Evolutionary conservation across 2,797 vertebrate species (phyloP).

Genomic region (Trichosurus vulpecula): DNA sequence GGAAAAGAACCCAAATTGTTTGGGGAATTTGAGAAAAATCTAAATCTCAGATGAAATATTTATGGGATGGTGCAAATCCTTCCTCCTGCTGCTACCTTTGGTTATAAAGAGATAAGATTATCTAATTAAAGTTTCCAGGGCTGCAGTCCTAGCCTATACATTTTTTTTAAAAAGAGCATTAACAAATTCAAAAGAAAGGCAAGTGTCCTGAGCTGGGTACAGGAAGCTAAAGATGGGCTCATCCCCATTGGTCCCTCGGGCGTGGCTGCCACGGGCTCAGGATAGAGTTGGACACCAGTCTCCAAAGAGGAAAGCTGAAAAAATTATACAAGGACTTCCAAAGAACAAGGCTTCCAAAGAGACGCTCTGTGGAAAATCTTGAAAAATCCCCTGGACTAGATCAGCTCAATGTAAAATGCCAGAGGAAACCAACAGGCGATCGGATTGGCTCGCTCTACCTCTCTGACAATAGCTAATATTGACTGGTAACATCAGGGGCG

Average conservation of each 20-base stretch:
- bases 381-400: background rate
- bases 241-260: background rate
- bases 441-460: background rate
- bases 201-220: conserved; percentile 6
- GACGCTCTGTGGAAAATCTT: background rate
- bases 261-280: conserved; percentile 20
- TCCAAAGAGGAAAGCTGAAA: background rate
- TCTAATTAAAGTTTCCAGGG: conserved; percentile 7
- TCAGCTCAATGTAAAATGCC: conserved; percentile 20
- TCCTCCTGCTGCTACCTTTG: conserved; percentile 3
- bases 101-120: conserved; percentile 26
- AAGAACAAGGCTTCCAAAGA: conserved; percentile 35
- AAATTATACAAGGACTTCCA: background rate
- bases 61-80: background rate
- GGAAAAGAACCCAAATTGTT: conserved; percentile 62
- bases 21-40: conserved; percentile 8
- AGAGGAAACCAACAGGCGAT: background rate
- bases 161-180: background rate
- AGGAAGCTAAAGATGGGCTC: conserved; percentile 11
- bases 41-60: background rate
- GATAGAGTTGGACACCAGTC: background rate
- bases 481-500: conserved; percentile 13
- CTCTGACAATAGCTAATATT: conserved; percentile 12
- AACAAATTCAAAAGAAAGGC: conserved; percentile 29
- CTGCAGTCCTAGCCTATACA: background rate